A percentile compares a stretch with the other conserved stretches of the same genome.
Conservation (phyloP, 2,797 vertebrate genomes). For the Poeciliopsis paucimaculata region DNA sequence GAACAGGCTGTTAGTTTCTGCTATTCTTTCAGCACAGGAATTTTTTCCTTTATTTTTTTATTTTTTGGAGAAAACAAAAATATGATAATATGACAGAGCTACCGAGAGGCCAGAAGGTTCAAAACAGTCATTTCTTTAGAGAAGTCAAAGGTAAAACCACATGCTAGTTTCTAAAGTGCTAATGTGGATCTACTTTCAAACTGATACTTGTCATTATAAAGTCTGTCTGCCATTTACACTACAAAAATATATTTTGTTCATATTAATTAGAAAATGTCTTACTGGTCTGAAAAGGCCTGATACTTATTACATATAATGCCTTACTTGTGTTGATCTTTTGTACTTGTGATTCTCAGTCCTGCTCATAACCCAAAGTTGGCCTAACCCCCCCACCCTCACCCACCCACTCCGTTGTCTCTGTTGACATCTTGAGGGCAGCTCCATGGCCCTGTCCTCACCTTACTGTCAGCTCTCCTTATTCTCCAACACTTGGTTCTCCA, state of each 20-base stretch:
- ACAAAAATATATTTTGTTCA: neutral
- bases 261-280: neutral
- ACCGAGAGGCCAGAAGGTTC: neutral
- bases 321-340: constrained; percentile 25
- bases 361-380: neutral
- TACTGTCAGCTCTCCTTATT: constrained; percentile 65
- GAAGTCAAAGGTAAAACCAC: neutral
- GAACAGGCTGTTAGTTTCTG: too few relatives aligned
- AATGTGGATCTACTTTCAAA: neutral
- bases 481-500: constrained; percentile 34
- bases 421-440: constrained; percentile 28
- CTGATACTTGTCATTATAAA: neutral
- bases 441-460: constrained; percentile 45
- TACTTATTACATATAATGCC: neutral
- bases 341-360: constrained; percentile 28
- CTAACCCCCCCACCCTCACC: neutral
- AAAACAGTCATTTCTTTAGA: neutral
- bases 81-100: neutral
- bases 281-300: neutral
- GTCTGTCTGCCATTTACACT: neutral
- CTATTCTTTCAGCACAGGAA: too few relatives aligned
- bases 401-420: neutral
- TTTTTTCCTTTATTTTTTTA: neutral
- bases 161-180: neutral
- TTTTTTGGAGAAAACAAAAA: constrained; percentile 7